These are phyloP conservation scores for Pampus argenteus DNA, from an alignment of 2,797 vertebrate genomes.

Conservation along the genomic window DNA sequence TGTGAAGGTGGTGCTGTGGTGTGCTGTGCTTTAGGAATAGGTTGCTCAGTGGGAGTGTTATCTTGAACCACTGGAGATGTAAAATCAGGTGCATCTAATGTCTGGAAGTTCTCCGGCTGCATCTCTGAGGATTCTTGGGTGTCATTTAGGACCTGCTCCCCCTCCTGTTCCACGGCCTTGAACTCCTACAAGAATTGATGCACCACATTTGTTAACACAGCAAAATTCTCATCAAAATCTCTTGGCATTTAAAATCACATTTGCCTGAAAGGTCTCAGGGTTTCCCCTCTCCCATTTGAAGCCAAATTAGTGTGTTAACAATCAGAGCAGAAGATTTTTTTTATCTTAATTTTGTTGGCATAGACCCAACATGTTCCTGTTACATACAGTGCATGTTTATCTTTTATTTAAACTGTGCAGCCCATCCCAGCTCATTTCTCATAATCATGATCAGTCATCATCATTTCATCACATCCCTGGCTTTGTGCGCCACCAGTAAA, in stretches of 20 bases:
- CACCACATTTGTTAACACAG: slow-evolving; percentile 42
- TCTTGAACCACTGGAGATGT: slow-evolving; percentile 55
- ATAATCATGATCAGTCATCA: slow-evolving; percentile 62
- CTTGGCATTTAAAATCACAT: slow-evolving; percentile 34
- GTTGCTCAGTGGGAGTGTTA: slow-evolving; percentile 27
- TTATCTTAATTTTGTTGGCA: slow-evolving; percentile 33
- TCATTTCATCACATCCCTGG: slow-evolving; percentile 51
- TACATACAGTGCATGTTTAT: slow-evolving; percentile 41
- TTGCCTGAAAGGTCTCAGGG: slow-evolving; percentile 31
- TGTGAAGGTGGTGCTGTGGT: slow-evolving; percentile 19
- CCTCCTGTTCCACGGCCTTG: slow-evolving; percentile 71
- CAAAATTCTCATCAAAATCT: slow-evolving; percentile 27
- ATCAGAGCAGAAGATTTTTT: slow-evolving; percentile 33
- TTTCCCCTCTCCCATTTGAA: slow-evolving; percentile 28
- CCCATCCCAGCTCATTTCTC: slow-evolving; percentile 43
- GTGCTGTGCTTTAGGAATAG: slow-evolving; percentile 24
- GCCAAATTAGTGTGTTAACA: slow-evolving; percentile 37
- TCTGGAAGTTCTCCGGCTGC: slow-evolving; percentile 53
- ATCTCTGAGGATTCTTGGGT: slow-evolving; percentile 47
- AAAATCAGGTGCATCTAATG: slow-evolving; percentile 51
- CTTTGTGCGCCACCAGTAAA: slow-evolving; percentile 61
- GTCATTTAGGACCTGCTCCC: slow-evolving; percentile 51
- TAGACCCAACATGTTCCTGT: slow-evolving; percentile 39
- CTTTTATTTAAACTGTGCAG: slow-evolving; percentile 42
- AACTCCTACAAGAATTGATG: slow-evolving; percentile 69